Percentiles rank a stretch among this genome's conserved stretches.
Conservation (phyloP, 2,888 invertebrate genomes). For the Anthoptus insignis region DNA sequence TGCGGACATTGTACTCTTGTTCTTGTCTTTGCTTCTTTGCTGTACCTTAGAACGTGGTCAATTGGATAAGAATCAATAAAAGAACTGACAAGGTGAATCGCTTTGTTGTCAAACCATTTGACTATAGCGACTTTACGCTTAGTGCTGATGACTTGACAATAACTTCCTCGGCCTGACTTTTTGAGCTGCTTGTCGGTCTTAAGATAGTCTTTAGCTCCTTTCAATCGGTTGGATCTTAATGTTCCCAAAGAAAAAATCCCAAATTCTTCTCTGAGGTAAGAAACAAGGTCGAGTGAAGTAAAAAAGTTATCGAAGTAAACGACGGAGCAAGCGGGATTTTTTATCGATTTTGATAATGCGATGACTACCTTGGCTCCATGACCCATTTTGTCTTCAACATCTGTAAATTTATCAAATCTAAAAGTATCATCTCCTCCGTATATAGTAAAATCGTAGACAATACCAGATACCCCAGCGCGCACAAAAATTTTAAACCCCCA, state of each 20-base stretch:
- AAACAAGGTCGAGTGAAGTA: constrained; percentile 23
- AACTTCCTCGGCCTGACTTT: constrained; percentile 38
- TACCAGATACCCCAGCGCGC: constrained; percentile 48
- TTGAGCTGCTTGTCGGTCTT: constrained; percentile 38
- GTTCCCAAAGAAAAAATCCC: constrained; percentile 43
- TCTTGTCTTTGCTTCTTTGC: no score
- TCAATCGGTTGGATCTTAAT: constrained; percentile 40
- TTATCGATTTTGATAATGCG: constrained; percentile 45
- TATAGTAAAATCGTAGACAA: constrained; percentile 53
- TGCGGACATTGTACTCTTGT: no score
- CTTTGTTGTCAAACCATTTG: constrained; percentile 44
- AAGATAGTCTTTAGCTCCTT: constrained; percentile 39
- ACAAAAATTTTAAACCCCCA: constrained; percentile 56
- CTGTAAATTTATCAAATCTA: constrained; percentile 4
- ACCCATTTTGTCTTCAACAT: constrained; percentile 41
- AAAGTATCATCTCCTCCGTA: constrained; percentile 54
- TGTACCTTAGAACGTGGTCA: no score
- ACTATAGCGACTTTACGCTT: constrained; percentile 44
- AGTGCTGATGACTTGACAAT: constrained; percentile 37
- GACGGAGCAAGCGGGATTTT: constrained; percentile 35
- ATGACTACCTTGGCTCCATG: constrained; percentile 50
- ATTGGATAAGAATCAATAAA: not conserved
- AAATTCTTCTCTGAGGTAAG: not conserved
- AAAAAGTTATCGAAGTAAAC: constrained; percentile 46
- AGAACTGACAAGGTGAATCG: constrained; percentile 6